Base-by-base conservation (phyloP, 2,888 invertebrate species). In the Penaeus monodon region DNA sequence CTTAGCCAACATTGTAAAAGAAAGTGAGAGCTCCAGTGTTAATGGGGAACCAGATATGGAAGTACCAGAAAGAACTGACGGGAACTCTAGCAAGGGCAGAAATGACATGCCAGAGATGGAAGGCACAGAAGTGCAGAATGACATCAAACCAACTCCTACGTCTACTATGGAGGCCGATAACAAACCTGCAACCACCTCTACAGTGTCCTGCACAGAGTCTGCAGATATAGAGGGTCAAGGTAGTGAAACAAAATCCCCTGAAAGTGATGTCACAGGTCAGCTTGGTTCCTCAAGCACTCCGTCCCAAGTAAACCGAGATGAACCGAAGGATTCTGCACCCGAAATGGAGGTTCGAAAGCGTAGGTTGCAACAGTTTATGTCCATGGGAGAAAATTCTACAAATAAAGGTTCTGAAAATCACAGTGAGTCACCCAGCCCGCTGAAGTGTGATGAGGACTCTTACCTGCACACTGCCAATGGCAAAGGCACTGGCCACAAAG, bases 261-360 rank as follows among this genome's bases (percentile, higher is more conserved):
- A 77, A 33, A 29, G 29, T n/a, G n/a, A 33, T 22, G 22, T 20
- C 24, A 63, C 82, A 57, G 57, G 73, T 27, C 49, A 73, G 20
- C n/a, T 73, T 24, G 64, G n/a, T 17, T n/a, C 63, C 38, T 70
- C 74, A 64, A 63, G 33, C n/a, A 70, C 33, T 73, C 82, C 82
- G 64, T 74, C 82, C 82, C 74, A 83, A 65, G 38, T 64, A 65
- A 44, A 66, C 27, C 10, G 14, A 68, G 63, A 76, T 49, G 77
- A 76, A 38, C 7, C 29, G 17, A 44, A 49, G 33, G 81, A 78
- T 14, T 57, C 22, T 33, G 24, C 66, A 24, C 79, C 82, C 22
- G 86, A 87, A 29, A 83, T 82, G 74, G 86, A 87, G 66, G 77
- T 87, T 22, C 27, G 86, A 27, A 83, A 83, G 27, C 64, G 86